Evolutionary conservation across 2,113 vertebrate species (phyloP).

Genomic region (Sitta europaea): DNA sequence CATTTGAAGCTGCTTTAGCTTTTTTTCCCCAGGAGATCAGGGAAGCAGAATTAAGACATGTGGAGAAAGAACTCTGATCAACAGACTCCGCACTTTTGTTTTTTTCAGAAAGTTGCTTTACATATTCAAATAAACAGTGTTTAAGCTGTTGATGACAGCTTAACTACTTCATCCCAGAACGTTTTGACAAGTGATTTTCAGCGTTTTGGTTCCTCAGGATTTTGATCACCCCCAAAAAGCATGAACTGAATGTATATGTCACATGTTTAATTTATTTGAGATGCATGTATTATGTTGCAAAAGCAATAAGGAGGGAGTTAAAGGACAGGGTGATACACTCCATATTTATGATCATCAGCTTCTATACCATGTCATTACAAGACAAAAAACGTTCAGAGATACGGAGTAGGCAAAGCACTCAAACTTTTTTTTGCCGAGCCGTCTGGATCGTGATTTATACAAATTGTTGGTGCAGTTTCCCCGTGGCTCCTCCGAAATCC

Average conservation of each 20-base stretch:
- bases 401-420: neutral
- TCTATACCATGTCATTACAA: neutral
- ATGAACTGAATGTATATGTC: conserved; percentile 29
- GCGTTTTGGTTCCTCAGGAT: conserved; percentile 16
- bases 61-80: neutral
- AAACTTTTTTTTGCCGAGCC: neutral
- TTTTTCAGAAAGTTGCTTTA: neutral
- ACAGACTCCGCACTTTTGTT: neutral
- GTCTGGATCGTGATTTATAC: neutral
- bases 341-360: conserved; percentile 25
- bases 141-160: conserved; percentile 56
- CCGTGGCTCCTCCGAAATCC: neutral
- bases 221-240: conserved; percentile 23
- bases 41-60: neutral
- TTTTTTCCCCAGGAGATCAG: neutral
- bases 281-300: conserved; percentile 3
- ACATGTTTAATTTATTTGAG: conserved; percentile 48
- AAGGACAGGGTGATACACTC: neutral
- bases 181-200: conserved; percentile 55
- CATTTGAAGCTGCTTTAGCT: neutral
- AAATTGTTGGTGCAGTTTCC: neutral
- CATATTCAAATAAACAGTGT: conserved; percentile 52
- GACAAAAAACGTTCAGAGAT: neutral
- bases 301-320: neutral
- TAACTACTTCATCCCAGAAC: conserved; percentile 40